Percentiles rank a stretch among this genome's conserved stretches.
Conservation (phyloP, 1,140 invertebrate genomes). For the Drosophila trapezifrons region DNA sequence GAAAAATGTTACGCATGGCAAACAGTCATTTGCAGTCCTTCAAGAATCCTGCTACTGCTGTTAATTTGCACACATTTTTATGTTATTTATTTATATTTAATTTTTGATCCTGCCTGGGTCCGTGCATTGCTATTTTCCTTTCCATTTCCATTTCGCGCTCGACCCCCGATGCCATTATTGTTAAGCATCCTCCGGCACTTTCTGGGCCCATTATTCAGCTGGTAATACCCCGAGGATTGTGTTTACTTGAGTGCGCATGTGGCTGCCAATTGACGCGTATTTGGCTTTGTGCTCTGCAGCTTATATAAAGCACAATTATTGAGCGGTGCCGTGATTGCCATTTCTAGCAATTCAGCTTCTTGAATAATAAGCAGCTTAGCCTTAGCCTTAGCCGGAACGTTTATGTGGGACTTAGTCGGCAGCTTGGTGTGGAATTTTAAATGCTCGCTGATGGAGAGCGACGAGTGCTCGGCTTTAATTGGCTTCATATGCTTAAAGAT, state of each 20-base stretch:
- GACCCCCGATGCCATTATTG: conserved; percentile 62
- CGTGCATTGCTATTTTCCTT: conserved; percentile 10
- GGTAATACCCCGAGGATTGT: conserved; percentile 81
- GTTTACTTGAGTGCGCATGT: conserved; percentile 80
- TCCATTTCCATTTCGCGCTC: conserved; percentile 4
- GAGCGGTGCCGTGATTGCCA: conserved; percentile 71
- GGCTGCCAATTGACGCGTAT: conserved; percentile 83
- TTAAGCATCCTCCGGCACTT: conserved; percentile 56
- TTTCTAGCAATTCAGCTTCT: conserved; percentile 58
- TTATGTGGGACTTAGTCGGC: conserved; percentile 30
- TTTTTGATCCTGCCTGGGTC: conserved; percentile 26
- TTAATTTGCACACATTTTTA: conserved; percentile 63
- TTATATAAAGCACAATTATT: conserved; percentile 75
- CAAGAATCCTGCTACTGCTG: conserved; percentile 37
- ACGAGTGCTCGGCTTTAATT: conserved; percentile 51
- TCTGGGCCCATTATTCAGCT: conserved; percentile 65
- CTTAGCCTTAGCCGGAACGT: conserved; percentile 32
- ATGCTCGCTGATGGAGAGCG: conserved; percentile 19
- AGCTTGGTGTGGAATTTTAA: conserved; percentile 60
- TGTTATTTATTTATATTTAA: conserved; percentile 77
- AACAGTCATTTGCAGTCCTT: conserved; percentile 31
- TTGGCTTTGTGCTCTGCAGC: conserved; percentile 70
- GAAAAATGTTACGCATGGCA: conserved; percentile 36
- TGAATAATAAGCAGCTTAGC: conserved; percentile 78
- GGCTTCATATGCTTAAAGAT: conserved; percentile 54